phyloP scores from a whole-genome alignment of 2,888 invertebrate genomes.

The Lepetodrilus schrolli region DNA sequence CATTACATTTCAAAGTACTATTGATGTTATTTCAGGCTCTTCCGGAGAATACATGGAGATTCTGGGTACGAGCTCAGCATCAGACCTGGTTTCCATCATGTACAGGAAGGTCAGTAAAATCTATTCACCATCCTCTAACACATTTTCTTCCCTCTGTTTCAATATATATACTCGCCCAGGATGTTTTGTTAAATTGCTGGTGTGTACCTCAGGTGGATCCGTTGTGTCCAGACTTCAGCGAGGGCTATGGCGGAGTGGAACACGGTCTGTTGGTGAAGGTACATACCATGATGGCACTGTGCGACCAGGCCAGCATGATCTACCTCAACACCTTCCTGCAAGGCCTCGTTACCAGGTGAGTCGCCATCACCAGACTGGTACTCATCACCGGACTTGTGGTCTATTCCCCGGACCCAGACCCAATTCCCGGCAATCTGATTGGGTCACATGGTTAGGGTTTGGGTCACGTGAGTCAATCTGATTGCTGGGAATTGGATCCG shows the following conservation, averaged over 20 bases:
- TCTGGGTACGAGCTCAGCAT: conserved; percentile 79
- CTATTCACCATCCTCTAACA: neutral
- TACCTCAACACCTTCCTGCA: conserved; percentile 83
- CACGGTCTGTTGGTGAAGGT: conserved; percentile 85
- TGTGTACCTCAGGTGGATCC: conserved; percentile 81
- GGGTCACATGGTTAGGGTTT: too few relatives aligned
- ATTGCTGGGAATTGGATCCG: too few relatives aligned
- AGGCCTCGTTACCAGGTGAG: conserved; percentile 78
- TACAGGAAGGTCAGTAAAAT: conserved; percentile 83
- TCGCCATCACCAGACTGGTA: neutral
- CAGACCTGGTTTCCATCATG: conserved; percentile 83
- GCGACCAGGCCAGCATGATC: conserved; percentile 84
- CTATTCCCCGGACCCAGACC: too few relatives aligned
- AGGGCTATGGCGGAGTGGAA: conserved; percentile 87
- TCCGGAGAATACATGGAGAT: conserved; percentile 87
- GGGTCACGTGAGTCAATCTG: too few relatives aligned
- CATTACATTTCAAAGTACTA: too few relatives aligned
- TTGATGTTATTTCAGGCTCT: too few relatives aligned
- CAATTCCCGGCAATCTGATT: too few relatives aligned
- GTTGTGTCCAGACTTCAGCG: conserved; percentile 87
- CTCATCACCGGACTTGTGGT: too few relatives aligned
- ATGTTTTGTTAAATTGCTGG: too few relatives aligned
- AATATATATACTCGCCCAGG: too few relatives aligned
- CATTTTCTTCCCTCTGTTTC: neutral
- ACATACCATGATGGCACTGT: conserved; percentile 80